phyloP scores from a whole-genome alignment of 1,140 invertebrate species.

The Bombus pyrosoma region DNA sequence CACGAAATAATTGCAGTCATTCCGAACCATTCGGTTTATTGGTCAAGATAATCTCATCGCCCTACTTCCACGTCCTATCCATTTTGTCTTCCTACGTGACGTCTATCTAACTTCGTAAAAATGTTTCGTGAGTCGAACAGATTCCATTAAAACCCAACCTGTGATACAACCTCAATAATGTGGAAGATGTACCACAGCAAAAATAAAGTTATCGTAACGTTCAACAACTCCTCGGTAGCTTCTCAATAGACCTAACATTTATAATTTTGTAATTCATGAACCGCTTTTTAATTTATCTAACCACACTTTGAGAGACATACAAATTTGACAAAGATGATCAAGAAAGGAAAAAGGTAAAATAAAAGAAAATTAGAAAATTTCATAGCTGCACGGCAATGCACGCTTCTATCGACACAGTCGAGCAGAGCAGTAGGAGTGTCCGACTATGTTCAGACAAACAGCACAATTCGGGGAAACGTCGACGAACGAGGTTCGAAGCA shows the following conservation, averaged over 20 bases:
- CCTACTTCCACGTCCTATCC: conserved; percentile 74
- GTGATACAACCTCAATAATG: too few relatives aligned
- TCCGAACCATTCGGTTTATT: conserved; percentile 78
- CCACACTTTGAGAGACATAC: neutral
- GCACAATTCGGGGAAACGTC: conserved; percentile 14
- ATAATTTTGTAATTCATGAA: neutral
- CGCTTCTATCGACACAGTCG: neutral
- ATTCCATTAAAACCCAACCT: neutral
- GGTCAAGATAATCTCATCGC: conserved; percentile 78
- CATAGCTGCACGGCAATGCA: neutral
- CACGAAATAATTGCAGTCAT: conserved; percentile 79
- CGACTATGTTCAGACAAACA: conserved; percentile 38
- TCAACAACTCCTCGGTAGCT: neutral
- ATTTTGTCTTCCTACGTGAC: conserved; percentile 76
- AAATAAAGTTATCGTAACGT: neutral
- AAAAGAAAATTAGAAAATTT: neutral
- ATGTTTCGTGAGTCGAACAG: neutral
- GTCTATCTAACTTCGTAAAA: conserved; percentile 43
- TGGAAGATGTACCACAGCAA: neutral
- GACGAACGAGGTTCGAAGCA: conserved; percentile 12
- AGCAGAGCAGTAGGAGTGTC: conserved; percentile 39
- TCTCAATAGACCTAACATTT: neutral
- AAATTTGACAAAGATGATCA: neutral
- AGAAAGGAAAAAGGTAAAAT: too few relatives aligned
- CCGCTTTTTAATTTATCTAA: neutral